Evolutionary conservation across 2,113 vertebrate genomes (phyloP).

Genomic region (Thamnophis sirtalis): DNA sequence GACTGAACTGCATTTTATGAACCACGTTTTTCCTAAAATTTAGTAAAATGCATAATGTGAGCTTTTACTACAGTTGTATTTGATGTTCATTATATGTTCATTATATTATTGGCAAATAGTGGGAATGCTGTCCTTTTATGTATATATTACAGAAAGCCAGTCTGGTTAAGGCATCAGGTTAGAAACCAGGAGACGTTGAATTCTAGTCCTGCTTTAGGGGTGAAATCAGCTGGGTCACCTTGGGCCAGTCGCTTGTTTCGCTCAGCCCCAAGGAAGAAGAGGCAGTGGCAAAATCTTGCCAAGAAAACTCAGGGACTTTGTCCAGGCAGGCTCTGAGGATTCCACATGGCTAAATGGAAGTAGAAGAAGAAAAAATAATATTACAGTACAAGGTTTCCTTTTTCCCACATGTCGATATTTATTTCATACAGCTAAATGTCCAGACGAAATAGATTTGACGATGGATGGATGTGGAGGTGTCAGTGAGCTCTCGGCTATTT

Average conservation of each 20-base stretch:
- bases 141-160: background rate
- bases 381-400: background rate
- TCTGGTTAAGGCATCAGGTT: background rate
- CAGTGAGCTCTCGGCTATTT: background rate
- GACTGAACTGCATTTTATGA: constrained; percentile 41
- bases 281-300: background rate
- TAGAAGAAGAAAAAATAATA: background rate
- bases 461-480: background rate
- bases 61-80: constrained; percentile 43
- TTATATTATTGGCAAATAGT: background rate
- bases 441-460: background rate
- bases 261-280: background rate
- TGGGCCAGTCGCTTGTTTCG: background rate
- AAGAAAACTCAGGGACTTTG: background rate
- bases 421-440: background rate
- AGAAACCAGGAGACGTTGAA: background rate
- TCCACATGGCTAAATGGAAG: background rate
- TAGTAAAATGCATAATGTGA: constrained; percentile 23
- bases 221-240: background rate
- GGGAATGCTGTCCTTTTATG: background rate
- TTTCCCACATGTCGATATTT: background rate
- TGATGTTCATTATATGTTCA: background rate
- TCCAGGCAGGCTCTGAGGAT: background rate
- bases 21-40: constrained; percentile 42
- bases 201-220: background rate